Evolutionary conservation across 2,888 invertebrate species (phyloP).

Genomic region (Lochmaea capreae): DNA sequence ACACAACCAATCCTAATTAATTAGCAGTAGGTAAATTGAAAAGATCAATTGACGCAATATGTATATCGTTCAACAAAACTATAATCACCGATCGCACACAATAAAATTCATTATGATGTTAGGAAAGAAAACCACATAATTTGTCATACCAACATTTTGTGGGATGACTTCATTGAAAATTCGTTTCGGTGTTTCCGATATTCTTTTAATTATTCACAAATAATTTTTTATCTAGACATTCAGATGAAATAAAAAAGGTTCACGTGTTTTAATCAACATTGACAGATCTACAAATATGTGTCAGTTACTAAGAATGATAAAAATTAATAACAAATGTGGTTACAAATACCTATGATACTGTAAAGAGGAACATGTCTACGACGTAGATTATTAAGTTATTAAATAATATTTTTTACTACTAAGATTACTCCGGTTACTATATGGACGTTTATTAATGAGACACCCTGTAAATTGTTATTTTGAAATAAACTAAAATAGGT

Average conservation of each 20-base stretch:
- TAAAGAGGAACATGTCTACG: too few relatives aligned
- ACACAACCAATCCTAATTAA: not conserved
- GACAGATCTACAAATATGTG: not conserved
- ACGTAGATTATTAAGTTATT: too few relatives aligned
- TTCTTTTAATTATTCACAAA: not conserved
- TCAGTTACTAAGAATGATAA: not conserved
- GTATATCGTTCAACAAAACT: not conserved
- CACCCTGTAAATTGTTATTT: too few relatives aligned
- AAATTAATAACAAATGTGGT: not conserved
- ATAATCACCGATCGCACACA: not conserved
- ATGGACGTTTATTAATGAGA: too few relatives aligned
- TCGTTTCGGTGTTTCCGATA: not conserved
- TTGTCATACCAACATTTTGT: constrained; percentile 21
- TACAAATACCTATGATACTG: too few relatives aligned
- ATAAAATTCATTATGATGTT: not conserved
- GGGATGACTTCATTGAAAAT: constrained; percentile 26
- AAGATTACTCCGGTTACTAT: too few relatives aligned
- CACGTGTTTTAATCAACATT: not conserved
- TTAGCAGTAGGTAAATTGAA: not conserved
- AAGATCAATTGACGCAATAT: not conserved
- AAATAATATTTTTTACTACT: too few relatives aligned
- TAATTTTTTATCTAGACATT: not conserved
- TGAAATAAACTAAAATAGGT: too few relatives aligned
- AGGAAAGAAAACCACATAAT: constrained; percentile 16
- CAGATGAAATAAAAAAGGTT: not conserved